Evolutionary conservation across 2,113 vertebrate genomes (phyloP).

Genomic region (Calyptomena viridis): DNA sequence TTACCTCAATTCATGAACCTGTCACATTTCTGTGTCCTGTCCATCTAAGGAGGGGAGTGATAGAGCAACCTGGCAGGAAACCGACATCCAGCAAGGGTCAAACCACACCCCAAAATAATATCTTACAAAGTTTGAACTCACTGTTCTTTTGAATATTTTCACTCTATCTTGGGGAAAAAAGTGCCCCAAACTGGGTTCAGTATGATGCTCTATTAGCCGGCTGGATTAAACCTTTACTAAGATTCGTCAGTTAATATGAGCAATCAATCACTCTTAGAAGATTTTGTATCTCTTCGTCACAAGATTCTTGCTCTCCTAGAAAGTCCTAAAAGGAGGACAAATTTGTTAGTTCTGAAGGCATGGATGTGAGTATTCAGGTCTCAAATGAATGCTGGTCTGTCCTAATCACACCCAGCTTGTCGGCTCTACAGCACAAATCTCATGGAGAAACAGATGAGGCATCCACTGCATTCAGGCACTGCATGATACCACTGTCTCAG

Average conservation of each 20-base stretch:
- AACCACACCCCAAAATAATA: not conserved
- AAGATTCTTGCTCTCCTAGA: not conserved
- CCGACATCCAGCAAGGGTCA: not conserved
- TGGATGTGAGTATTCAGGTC: not conserved
- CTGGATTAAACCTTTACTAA: not conserved
- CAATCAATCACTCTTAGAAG: not conserved
- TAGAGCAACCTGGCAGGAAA: not conserved
- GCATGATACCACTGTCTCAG: not conserved
- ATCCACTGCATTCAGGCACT: not conserved
- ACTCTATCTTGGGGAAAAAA: not conserved
- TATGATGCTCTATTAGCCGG: not conserved
- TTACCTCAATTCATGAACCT: not conserved
- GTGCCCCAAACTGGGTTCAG: not conserved
- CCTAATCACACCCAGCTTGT: not conserved
- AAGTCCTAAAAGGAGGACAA: not conserved
- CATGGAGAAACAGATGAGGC: not conserved
- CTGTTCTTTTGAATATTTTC: not conserved
- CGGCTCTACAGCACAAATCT: not conserved
- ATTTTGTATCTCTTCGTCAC: not conserved
- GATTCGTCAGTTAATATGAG: not conserved
- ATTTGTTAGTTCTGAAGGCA: not conserved
- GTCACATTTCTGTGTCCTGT: accelerated
- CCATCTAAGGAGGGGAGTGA: not conserved
- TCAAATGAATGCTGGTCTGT: not conserved
- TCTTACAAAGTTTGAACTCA: not conserved